Base-by-base conservation (phyloP, 2,113 vertebrate species). In the Spea bombifrons region DNA sequence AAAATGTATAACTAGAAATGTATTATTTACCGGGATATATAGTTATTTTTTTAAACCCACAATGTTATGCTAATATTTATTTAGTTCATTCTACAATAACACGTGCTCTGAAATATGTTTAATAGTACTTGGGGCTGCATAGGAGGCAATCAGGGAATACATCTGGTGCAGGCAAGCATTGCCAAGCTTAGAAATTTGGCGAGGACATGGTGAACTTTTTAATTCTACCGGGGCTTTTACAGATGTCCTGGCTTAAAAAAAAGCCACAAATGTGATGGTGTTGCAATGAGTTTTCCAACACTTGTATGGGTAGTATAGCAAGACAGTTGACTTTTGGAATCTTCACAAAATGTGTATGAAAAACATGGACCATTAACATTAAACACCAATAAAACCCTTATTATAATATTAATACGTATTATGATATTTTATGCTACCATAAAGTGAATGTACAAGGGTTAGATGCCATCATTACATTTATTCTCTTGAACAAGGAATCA, bases 181-280 rank as follows among this genome's bases (percentile, higher is more conserved):
- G 78, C 63, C 63, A 74, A 80, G 71, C 49, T n/a, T 10, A n/a
- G 3, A 50, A 66, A 43, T 66, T 61, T 73, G 48, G 48, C 46
- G 50, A 74, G 78, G n/a, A 80, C 78, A 80, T 47, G 30, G 71
- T 68, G 71, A 73, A 73, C 64, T 71, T 74, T 80, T 67, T 17
- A 80, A 73, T 59, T 80, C 70, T 59, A 63, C 66, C 48, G 46
- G 77, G 71, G 66, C 65, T 66, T 59, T 43, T 67, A 73, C 78
- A 80, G 78, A 80, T 80, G 78, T 73, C 45, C 52, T 80, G 70
- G 78, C 70, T 57, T 17, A 50, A 49, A 61, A 16, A 45, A 59
- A 30, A 70, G 5, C 17, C 17, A n/a, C 12, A 30, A 3, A 6
- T 73, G 48, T 55, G 52, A 57, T 57, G 16, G 30, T 66, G 8